Evolutionary conservation across 1,140 invertebrate species (phyloP), one percentile per base, ranked within the genome.

Genomic region (Drosophila ohnishii): DNA sequence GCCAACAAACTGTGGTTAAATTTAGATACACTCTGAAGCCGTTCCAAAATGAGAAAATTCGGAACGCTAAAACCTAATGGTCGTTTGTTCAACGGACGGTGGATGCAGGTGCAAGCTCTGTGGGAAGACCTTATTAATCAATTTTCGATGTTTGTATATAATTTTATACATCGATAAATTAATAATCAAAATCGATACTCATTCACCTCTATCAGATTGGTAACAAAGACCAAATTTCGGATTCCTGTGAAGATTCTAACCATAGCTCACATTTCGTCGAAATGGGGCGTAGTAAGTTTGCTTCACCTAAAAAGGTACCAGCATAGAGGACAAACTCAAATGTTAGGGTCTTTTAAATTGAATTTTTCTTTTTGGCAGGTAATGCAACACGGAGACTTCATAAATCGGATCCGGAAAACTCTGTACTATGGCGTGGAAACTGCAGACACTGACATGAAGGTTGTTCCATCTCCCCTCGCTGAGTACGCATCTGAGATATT

Each of bases 341-440:
- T 25, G 2, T 13, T n/a, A 10, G 10, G 19, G 13, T 39, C 10
- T 4, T 56, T 39, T 25, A 3, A n/a, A 14, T 11, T 22, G 6
- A 44, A 39, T 39, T 37, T 35, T 53, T 34, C 6, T 1, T 61
- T 28, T 58, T 55, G 14, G 1, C 14, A 91, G 91, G 81, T 91
- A 56, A 91, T 91, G 87, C 80, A 81, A 40, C 95, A 97, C 82
- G 93, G 94, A 48, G 94, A 95, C 60, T 96, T 97, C 90, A 92
- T 96, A 56, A 94, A 95, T 74, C 93, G 97, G 73, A 96, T 98
- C 58, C 94, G 94, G 1, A 97, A 98, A 92, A 96, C 96, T 1
- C 92, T 98, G 6, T 98, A 98, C 91, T 98, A 97, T 93, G 95
- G 97, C 39, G 96, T 96, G 51, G 94, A 97, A 57, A 96, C 96